Evolutionary conservation across 2,113 vertebrate genomes (phyloP).

Genomic region (Ascaphus truei): DNA sequence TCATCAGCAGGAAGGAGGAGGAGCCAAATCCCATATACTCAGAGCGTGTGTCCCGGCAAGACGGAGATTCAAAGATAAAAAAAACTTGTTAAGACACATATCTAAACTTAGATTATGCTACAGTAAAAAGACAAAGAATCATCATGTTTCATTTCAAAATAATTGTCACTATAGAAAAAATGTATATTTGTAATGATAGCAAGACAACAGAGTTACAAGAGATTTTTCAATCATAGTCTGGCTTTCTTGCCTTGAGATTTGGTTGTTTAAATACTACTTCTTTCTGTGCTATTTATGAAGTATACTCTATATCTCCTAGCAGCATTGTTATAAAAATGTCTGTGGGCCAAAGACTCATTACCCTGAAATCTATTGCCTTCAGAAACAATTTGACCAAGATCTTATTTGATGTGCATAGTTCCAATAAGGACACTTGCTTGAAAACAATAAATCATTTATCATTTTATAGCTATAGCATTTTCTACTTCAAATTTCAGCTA

Average conservation of each 20-base stretch:
- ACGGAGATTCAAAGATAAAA: too few relatives aligned
- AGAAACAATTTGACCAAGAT: constrained; percentile 33
- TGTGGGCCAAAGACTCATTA: constrained; percentile 26
- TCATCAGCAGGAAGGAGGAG: too few relatives aligned
- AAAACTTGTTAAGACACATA: too few relatives aligned
- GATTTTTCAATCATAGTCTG: constrained; percentile 15
- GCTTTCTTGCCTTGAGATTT: not conserved
- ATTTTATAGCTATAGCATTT: constrained; percentile 6
- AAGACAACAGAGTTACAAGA: not conserved
- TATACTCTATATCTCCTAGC: constrained; percentile 6
- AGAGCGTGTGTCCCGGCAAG: too few relatives aligned
- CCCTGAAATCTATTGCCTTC: constrained; percentile 23
- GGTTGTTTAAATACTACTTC: constrained; percentile 21
- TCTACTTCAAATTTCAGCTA: not conserved
- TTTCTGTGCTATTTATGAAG: constrained; percentile 14
- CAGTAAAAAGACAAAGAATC: too few relatives aligned
- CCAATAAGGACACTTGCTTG: constrained; percentile 15
- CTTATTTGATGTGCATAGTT: constrained; percentile 19
- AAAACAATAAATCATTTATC: constrained; percentile 31
- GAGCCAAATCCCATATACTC: too few relatives aligned
- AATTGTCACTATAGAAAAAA: too few relatives aligned
- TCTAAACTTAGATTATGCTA: too few relatives aligned
- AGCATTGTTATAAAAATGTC: constrained; percentile 25
- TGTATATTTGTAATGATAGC: not conserved
- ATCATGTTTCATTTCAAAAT: too few relatives aligned